Conservation (phyloP, 1,140 invertebrate genomes). For the Pseudomyrmex cubaensis region DNA sequence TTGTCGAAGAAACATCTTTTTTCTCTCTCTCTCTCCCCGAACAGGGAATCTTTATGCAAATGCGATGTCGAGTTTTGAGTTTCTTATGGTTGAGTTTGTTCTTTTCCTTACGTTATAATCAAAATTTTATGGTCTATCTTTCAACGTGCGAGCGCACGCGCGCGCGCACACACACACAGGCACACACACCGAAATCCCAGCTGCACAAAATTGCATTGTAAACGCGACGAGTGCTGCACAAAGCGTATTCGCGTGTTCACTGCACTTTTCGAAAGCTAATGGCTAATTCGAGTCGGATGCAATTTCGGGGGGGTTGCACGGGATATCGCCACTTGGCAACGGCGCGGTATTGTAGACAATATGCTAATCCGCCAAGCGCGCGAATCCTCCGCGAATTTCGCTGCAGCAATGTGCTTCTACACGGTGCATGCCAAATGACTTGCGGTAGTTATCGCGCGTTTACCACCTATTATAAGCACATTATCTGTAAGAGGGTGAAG, state of each 20-base stretch:
- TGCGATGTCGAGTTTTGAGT: constrained; percentile 62
- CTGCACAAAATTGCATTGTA: constrained; percentile 24
- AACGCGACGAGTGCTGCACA: constrained; percentile 3
- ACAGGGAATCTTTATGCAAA: constrained; percentile 65
- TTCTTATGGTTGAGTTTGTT: not conserved
- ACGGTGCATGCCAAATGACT: constrained; percentile 11
- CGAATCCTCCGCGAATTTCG: constrained; percentile 17
- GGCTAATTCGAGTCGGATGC: constrained; percentile 25
- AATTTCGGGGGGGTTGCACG: constrained; percentile 1
- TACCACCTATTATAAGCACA: not conserved
- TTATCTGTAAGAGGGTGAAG: not conserved
- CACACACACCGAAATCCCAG: not conserved
- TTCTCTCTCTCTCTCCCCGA: not conserved
- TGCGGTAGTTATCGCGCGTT: not conserved
- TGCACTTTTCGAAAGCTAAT: constrained; percentile 33
- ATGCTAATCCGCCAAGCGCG: constrained; percentile 29
- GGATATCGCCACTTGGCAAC: constrained; percentile 26
- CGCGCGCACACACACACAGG: too few relatives aligned
- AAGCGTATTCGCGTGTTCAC: constrained; percentile 12
- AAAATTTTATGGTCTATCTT: constrained; percentile 37
- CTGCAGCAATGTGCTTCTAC: not conserved
- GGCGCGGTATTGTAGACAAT: constrained; percentile 9
- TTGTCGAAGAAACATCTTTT: constrained; percentile 55
- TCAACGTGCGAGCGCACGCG: not conserved
- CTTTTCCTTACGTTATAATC: constrained; percentile 39